These are phyloP conservation scores for Rhagonycha fulva DNA, from an alignment of 2,888 invertebrate species.

Conservation along the genomic window DNA sequence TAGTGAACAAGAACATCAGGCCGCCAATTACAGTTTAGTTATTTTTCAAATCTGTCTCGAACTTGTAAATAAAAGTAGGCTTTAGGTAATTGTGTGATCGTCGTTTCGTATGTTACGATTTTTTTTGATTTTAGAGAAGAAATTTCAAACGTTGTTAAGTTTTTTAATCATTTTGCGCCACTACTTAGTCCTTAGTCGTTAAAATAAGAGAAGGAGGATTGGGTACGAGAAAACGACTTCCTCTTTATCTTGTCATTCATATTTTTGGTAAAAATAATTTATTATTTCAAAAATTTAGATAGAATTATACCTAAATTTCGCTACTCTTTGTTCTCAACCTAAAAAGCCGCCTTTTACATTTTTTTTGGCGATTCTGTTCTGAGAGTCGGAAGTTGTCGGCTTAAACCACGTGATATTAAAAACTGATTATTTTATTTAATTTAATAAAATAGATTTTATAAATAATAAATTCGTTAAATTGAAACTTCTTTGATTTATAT, in stretches of 20 bases:
- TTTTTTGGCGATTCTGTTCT: neutral
- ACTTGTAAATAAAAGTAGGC: neutral
- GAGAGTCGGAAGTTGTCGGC: neutral
- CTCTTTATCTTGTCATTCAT: neutral
- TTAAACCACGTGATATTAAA: neutral
- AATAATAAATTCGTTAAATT: neutral
- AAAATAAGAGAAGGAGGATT: neutral
- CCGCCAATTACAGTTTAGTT: conserved; percentile 67
- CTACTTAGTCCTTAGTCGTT: neutral
- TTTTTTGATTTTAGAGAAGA: neutral
- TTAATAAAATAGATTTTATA: neutral
- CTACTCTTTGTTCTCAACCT: neutral
- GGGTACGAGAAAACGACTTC: neutral
- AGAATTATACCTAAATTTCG: neutral
- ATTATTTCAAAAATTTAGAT: neutral
- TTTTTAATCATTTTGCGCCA: neutral
- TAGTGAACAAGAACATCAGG: conserved; percentile 90
- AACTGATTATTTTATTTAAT: neutral
- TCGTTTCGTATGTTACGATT: neutral
- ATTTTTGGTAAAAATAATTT: no score
- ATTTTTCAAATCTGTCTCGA: neutral
- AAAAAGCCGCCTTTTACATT: neutral
- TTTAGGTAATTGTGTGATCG: neutral
- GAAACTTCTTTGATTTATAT: neutral
- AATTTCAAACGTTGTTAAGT: neutral